Conservation (phyloP, 2,888 invertebrate species). For the Drosophila cognata region DNA sequence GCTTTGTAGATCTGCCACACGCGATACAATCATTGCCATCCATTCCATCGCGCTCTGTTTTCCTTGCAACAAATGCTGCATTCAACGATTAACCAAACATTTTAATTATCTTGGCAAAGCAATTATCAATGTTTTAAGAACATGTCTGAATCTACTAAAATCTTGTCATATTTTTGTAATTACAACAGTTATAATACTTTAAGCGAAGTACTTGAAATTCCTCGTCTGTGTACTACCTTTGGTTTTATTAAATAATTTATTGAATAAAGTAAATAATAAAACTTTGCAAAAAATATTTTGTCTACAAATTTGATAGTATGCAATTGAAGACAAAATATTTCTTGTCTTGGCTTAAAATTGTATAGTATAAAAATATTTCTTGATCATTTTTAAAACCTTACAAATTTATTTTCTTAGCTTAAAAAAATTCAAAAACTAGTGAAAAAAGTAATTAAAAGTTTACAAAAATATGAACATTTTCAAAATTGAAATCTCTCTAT, state of each 20-base stretch:
- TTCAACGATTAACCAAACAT: constrained; percentile 1
- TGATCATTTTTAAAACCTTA: background rate
- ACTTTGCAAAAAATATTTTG: background rate
- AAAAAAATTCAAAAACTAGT: background rate
- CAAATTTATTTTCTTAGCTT: background rate
- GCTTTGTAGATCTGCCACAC: constrained; percentile 60
- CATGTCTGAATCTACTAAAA: too few species aligned
- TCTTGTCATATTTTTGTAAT: background rate
- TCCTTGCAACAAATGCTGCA: background rate
- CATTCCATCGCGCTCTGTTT: constrained; percentile 12
- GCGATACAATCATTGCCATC: constrained; percentile 56
- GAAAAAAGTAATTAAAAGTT: background rate
- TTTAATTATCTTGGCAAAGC: background rate
- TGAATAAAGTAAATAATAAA: background rate
- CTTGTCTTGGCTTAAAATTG: too few species aligned
- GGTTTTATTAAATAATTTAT: too few species aligned
- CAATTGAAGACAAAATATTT: background rate
- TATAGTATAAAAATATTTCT: background rate
- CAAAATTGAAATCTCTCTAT: background rate
- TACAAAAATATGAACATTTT: background rate
- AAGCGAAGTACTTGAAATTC: too few species aligned
- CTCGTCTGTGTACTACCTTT: too few species aligned
- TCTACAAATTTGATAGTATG: background rate
- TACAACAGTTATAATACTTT: background rate
- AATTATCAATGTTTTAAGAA: background rate